These are phyloP conservation scores for Monodelphis domestica DNA, from an alignment of 2,797 vertebrate species.

Conservation along the genomic window DNA sequence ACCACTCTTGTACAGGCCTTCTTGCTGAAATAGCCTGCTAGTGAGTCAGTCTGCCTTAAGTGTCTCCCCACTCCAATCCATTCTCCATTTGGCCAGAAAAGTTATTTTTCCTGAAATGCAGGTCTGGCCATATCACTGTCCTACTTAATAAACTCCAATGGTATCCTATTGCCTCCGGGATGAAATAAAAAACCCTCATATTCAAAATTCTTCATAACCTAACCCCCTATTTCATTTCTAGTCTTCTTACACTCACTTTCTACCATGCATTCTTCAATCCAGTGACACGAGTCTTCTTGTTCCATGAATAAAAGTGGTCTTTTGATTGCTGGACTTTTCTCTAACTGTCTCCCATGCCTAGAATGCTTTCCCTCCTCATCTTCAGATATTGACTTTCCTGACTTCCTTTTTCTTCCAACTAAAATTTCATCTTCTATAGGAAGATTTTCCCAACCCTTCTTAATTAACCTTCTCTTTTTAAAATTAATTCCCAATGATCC, in stretches of 20 bases:
- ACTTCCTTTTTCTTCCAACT: background rate
- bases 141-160: background rate
- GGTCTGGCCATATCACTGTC: background rate
- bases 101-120: background rate
- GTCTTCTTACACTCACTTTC: background rate
- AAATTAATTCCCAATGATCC: background rate
- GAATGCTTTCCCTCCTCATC: background rate
- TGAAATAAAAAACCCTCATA: background rate
- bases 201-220: background rate
- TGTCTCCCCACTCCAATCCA: too few relatives aligned
- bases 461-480: background rate
- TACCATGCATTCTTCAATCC: background rate
- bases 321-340: background rate
- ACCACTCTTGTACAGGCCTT: too few relatives aligned
- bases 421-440: background rate
- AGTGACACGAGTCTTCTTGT: background rate
- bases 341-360: background rate
- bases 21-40: too few relatives aligned
- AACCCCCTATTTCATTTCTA: background rate
- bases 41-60: too few relatives aligned
- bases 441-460: background rate
- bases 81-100: too few relatives aligned
- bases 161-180: background rate
- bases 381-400: background rate
- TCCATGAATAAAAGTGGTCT: background rate